Percentiles rank a stretch among this genome's conserved stretches.
Conservation (phyloP, 2,113 vertebrate genomes). For the Myxocyprinus asiaticus region DNA sequence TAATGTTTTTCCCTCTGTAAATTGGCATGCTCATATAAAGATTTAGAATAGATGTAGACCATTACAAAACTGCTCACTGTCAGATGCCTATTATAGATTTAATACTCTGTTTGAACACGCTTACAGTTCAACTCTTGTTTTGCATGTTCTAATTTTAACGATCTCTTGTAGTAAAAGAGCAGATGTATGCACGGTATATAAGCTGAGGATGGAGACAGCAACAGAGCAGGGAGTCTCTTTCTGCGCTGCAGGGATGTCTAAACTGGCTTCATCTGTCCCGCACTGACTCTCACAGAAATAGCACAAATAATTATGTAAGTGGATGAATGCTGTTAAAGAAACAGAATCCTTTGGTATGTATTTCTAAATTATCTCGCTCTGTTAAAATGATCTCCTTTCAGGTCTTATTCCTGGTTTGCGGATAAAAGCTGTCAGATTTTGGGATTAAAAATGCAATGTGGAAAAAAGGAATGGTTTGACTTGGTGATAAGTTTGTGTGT, state of each 20-base stretch:
- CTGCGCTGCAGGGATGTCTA: conserved; percentile 1
- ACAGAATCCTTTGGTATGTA: conserved; percentile 52
- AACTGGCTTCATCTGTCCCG: conserved; percentile 17
- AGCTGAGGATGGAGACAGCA: conserved; percentile 37
- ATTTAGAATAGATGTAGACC: not conserved
- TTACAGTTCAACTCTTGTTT: conserved; percentile 3
- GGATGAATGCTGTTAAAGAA: conserved; percentile 16
- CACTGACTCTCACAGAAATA: conserved; percentile 36
- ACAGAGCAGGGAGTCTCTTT: conserved; percentile 46
- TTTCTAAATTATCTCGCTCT: conserved; percentile 42
- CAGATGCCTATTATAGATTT: not conserved
- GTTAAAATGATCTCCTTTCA: conserved; percentile 43
- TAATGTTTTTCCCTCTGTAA: not conserved
- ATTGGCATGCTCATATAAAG: not conserved
- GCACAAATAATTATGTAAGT: conserved; percentile 35
- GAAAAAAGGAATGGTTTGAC: not conserved
- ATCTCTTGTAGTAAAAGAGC: not conserved
- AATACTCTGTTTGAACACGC: conserved; percentile 5
- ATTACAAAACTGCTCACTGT: not conserved
- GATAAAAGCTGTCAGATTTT: conserved; percentile 46
- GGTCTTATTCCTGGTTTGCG: conserved; percentile 37
- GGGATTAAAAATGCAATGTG: not conserved
- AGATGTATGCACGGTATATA: conserved; percentile 35
- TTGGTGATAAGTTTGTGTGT: not conserved
- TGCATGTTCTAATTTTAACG: conserved; percentile 5